phyloP scores from a whole-genome alignment of 92 coral and sea anemone species.

The Parazoanthus atlanticus region DNA sequence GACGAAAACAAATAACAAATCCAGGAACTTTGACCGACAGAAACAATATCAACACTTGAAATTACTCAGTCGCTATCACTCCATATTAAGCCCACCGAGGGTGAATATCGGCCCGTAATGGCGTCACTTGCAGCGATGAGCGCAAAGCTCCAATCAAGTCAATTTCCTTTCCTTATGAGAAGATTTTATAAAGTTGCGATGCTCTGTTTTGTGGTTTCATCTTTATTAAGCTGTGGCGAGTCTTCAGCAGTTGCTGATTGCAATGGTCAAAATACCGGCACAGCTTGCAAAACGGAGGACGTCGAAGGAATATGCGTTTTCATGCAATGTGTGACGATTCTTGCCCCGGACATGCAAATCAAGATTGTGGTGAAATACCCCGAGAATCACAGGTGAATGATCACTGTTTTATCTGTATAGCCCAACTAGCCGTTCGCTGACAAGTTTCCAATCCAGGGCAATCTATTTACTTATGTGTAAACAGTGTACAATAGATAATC shows the following conservation, averaged over 20 bases:
- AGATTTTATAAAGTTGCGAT: background rate
- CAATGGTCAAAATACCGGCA: constrained; percentile 1
- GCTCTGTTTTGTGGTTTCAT: background rate
- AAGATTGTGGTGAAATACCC: constrained; percentile 34
- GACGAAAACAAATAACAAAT: background rate
- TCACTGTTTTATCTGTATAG: background rate
- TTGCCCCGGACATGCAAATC: constrained; percentile 1
- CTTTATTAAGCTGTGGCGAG: background rate
- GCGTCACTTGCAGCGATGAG: background rate
- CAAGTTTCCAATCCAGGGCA: too few species aligned
- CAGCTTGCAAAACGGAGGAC: constrained; percentile 4
- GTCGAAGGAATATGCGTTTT: constrained; percentile 16
- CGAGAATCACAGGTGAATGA: constrained; percentile 26
- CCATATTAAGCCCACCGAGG: background rate
- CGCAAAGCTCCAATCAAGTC: background rate
- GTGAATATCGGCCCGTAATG: background rate
- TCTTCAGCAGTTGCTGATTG: background rate
- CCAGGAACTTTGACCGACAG: background rate
- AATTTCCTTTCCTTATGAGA: background rate
- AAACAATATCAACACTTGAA: constrained; percentile 29
- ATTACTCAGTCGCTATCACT: background rate
- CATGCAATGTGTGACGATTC: constrained; percentile 1
- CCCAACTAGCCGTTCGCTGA: background rate
- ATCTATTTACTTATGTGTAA: background rate
- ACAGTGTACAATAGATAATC: background rate